Evolutionary conservation across 2,113 vertebrate genomes (phyloP), one percentile per base, ranked within the genome.

Genomic region (Brachyhypopomus gauderio): DNA sequence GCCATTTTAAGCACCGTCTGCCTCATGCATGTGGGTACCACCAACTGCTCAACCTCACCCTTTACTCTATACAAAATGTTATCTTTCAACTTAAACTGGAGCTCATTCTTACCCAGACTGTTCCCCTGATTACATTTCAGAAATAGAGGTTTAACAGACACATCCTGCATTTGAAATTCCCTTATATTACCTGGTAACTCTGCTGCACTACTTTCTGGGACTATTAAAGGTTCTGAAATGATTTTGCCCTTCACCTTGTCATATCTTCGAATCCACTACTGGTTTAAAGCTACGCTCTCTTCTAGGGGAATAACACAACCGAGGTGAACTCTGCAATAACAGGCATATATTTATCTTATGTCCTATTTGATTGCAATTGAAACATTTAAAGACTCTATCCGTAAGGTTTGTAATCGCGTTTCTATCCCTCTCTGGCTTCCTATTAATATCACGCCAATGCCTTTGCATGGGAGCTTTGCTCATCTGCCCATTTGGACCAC

Each of bases 101-200:
- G 56, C 7, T 41, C n/a, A 5, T 56, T 56, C 17, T 56, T 56
- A 19, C 52, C 52, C 52, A 56, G 52, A 59, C 52, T 56, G 52
- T 14, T 56, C 52, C 52, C 52, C 17, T 56, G 12, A 56, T 12
- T 56, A 56, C 12, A 27, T 55, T 66, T 19, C 14, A 9, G 17
- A 84, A 72, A 70, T 17, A 76, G 12, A 17, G 52, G 5, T 34
- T 75, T 41, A n/a, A 77, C 5, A 8, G 27, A 36, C 11, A 9
- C 14, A 78, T 86, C 81, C 3, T 19, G 30, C 19, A 9, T 52
- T 62, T 84, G 70, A 22, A 81, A 14, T 4, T 77, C 8, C 0
- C 5, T 8, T 9, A 70, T 63, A 25, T 78, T 69, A 17, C 14
- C 8, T 5, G 73, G 23, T 36, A 85, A 41, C 5, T 27, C n/a